Base-by-base conservation (phyloP, 1,140 invertebrate genomes). In the Agrypnia vestita region DNA sequence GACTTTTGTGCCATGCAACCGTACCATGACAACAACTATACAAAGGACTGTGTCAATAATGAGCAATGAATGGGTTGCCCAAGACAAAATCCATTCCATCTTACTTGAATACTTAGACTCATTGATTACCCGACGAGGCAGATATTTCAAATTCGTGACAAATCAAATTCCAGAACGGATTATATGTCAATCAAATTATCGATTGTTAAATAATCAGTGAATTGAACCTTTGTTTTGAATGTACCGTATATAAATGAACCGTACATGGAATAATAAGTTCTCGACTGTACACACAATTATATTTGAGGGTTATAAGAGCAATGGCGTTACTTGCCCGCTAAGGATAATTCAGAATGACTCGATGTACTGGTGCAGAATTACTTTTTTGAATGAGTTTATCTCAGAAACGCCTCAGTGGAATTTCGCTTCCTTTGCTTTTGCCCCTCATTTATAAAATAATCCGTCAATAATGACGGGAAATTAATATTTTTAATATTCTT, bases 141-240 rank as follows among this genome's bases (percentile, higher is more conserved):
- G 61, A 64, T 44, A 44, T 25, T 64, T 64, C 61, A 25, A 64
- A 64, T 64, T 64, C 61, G 25, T 64, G 61, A 64, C 61, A 64
- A 13, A 9, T 64, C 61, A 44, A 64, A 64, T 64, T 64, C 61
- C 61, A 35, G 13, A 7, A 1, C 0, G 61, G 61, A 64, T 64
- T 64, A 43, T 15, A 51, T 64, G 25, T 43, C 25, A 64, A 64
- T 64, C 61, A 64, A 43, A 64, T 51, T 25, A 43, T 43, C 61
- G 9, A 64, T 44, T 64, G 21, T 64, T 44, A 64, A 25, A 62
- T 62, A 25, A 62, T 21, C 10, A 11, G 25, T 56, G 59, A 62
- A 62, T 62, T 0, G 25, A 15, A 21, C 59, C 59, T 10, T 35
- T 64, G 3, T 15, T 64, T 64, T 64, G n/a, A 19, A 21, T 51